These are phyloP conservation scores for Atrichornis clamosus DNA, from an alignment of 2,113 vertebrate species.

Conservation along the genomic window DNA sequence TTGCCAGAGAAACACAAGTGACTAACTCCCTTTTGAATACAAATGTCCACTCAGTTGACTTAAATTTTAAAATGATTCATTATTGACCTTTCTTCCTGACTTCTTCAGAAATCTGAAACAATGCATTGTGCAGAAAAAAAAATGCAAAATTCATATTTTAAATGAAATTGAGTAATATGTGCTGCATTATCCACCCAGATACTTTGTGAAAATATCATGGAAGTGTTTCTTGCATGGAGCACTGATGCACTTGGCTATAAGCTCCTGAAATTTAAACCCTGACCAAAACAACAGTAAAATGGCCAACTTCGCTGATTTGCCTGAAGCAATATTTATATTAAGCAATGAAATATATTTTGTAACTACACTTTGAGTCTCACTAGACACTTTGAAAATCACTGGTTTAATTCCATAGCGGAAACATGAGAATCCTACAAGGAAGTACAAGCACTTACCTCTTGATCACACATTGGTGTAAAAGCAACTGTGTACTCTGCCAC, in stretches of 20 bases:
- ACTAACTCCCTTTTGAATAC: not conserved
- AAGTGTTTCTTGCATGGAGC: not conserved
- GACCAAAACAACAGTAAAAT: not conserved
- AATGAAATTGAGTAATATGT: not conserved
- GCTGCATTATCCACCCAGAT: not conserved
- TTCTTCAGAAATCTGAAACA: not conserved
- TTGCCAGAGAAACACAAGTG: not conserved
- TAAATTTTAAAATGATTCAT: not conserved
- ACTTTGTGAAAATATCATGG: not conserved
- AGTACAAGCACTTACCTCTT: conserved; percentile 9
- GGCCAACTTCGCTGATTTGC: not conserved
- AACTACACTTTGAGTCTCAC: not conserved
- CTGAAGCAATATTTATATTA: not conserved
- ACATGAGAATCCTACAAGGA: not conserved
- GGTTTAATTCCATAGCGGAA: not conserved
- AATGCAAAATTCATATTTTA: not conserved
- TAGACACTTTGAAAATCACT: not conserved
- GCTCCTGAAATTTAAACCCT: not conserved
- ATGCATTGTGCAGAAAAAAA: not conserved
- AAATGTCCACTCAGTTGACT: not conserved
- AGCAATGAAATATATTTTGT: not conserved
- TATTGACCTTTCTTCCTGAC: not conserved
- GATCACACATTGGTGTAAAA: not conserved
- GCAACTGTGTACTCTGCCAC: conserved; percentile 68
- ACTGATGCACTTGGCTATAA: not conserved